Evolutionary conservation across 2,888 invertebrate species (phyloP).

Genomic region (Amblyjoppa proteus): DNA sequence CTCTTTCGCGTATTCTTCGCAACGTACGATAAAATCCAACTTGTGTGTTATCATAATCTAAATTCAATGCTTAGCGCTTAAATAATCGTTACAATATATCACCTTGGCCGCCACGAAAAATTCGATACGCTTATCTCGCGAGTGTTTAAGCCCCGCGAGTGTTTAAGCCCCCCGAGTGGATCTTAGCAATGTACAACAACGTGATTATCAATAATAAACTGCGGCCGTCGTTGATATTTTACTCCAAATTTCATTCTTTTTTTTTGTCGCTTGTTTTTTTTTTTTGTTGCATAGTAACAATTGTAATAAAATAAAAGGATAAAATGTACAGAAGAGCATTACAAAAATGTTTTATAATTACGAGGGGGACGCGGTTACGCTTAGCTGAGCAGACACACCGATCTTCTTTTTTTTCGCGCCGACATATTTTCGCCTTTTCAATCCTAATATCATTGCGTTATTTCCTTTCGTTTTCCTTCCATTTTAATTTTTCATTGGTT

Average conservation of each 20-base stretch:
- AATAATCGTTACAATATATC: constrained; percentile 64
- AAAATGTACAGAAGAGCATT: constrained; percentile 84
- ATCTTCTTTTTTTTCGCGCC: constrained; percentile 23
- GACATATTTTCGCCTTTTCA: constrained; percentile 1
- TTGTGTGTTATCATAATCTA: constrained; percentile 67
- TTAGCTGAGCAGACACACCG: constrained; percentile 80
- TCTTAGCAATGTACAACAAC: constrained; percentile 75
- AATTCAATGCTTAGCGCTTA: constrained; percentile 71
- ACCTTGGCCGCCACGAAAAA: constrained; percentile 49
- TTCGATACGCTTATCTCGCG: constrained; percentile 18
- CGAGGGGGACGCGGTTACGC: constrained; percentile 80
- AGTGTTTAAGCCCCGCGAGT: constrained; percentile 30
- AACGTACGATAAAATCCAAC: constrained; percentile 67
- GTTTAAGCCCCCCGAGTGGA: constrained; percentile 41
- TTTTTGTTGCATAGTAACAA: constrained; percentile 73
- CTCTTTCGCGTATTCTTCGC: constrained; percentile 48
- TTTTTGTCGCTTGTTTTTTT: constrained; percentile 58
- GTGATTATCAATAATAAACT: constrained; percentile 72
- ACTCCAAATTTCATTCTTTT: constrained; percentile 59
- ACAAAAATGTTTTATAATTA: constrained; percentile 80
- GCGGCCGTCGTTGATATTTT: constrained; percentile 69
- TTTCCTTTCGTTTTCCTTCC: neutral
- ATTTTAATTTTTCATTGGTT: neutral
- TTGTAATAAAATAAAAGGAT: constrained; percentile 81
- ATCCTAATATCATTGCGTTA: constrained; percentile 23